Evolutionary conservation across 92 coral and sea anemone genomes (phyloP).

Genomic region (Actinostola sp.): DNA sequence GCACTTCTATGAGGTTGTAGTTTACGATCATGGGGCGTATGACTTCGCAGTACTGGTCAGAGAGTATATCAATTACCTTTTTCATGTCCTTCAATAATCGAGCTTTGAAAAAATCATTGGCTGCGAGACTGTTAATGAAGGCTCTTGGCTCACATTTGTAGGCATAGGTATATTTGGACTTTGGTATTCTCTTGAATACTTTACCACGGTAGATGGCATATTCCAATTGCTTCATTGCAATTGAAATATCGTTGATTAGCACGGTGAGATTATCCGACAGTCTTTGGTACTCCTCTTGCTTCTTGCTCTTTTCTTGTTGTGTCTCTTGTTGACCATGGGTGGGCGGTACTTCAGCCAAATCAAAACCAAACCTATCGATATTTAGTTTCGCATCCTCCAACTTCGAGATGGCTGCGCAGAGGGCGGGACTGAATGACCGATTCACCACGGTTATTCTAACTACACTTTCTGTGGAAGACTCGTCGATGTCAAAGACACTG

Average conservation of each 20-base stretch:
- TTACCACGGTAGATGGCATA: constrained; percentile 33
- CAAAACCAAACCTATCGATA: background rate
- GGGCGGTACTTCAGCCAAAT: background rate
- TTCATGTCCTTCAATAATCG: constrained; percentile 33
- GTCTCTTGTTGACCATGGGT: too few species aligned
- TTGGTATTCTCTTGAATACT: constrained; percentile 32
- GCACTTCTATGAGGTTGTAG: constrained; percentile 47
- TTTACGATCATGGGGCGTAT: constrained; percentile 22
- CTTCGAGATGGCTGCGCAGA: background rate
- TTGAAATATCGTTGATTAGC: constrained; percentile 28
- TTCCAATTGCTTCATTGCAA: constrained; percentile 39
- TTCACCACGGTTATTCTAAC: background rate
- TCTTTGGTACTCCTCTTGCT: background rate
- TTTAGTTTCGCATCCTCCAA: background rate
- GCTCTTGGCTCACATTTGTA: constrained; percentile 42
- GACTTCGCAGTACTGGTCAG: constrained; percentile 45
- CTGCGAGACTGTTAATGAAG: constrained; percentile 31
- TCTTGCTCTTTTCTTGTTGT: background rate
- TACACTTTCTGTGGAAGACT: constrained; percentile 1
- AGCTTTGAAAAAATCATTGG: constrained; percentile 48
- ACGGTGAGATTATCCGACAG: constrained; percentile 50
- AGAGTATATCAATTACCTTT: constrained; percentile 27
- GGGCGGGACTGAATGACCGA: background rate
- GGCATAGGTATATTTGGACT: constrained; percentile 23
- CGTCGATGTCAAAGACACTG: background rate